Evolutionary conservation across 2,797 vertebrate genomes (phyloP), one percentile per base, ranked within the genome.

Genomic region (Myotis myotis): DNA sequence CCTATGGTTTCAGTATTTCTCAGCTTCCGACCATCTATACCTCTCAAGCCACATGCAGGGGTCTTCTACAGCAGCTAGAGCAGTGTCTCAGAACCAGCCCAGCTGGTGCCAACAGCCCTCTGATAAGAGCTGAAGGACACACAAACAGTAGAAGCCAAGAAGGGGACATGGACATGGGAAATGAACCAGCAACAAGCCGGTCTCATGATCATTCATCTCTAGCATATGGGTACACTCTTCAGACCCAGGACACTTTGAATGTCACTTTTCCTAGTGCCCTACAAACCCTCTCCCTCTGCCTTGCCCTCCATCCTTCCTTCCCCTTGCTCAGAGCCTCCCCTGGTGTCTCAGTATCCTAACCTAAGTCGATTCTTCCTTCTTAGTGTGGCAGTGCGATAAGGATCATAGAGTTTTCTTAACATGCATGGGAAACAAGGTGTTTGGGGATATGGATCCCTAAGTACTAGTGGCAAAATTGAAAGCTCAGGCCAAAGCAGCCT

Each of bases 171-270:
- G 84, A 89, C 64, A 51, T 62, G 89, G 41, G 71, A 81, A 96
- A 88, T 95, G 94, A 95, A 60, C 96, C 89, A 97, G 93, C 95
- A 87, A 84, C 86, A n/a, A 47, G 41, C 85, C 57, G 15, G 38
- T 86, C 91, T 92, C 93, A 91, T 85, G 96, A 98, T 98, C 98
- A 99, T 99, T 98, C 99, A 99, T 99, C 99, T 99, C 98, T 98
- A 97, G 99, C 98, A 99, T 98, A 99, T 99, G 99, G 99, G 98
- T 99, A 99, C 98, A 98, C 98, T 97, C 98, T 98, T 98, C 99
- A 99, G 99, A 99, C 30, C 99, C 99, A 99, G 99, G 99, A 99
- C 98, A 99, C 98, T 98, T 99, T 99, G 99, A 98, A 99, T 98
- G 98, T 97, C 98, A 99, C 97, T 96, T 97, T 95, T 93, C 64